Evolutionary conservation across 2,797 vertebrate genomes (phyloP).

Genomic region (Platalea minor): DNA sequence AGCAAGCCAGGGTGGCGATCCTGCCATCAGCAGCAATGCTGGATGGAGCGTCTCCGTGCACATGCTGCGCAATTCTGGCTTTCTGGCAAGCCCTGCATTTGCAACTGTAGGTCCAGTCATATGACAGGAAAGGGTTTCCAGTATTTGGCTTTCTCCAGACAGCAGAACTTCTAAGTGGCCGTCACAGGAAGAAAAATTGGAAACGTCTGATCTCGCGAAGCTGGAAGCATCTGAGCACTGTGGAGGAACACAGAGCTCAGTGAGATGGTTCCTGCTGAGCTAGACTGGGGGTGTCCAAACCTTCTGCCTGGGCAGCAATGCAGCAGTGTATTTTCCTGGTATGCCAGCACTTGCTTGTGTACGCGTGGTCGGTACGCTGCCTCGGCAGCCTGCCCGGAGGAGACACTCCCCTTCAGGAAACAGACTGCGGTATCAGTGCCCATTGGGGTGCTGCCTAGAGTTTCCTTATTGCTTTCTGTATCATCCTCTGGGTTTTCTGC

Average conservation of each 20-base stretch:
- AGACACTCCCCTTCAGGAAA: neutral
- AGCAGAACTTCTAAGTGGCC: neutral
- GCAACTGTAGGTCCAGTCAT: neutral
- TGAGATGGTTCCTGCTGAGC: neutral
- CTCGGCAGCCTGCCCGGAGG: neutral
- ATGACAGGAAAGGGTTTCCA: neutral
- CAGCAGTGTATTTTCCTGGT: neutral
- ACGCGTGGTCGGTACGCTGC: fast-evolving
- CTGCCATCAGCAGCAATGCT: neutral
- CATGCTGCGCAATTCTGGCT: neutral
- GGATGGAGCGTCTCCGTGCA: neutral
- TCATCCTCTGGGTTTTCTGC: neutral
- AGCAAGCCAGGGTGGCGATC: fast-evolving
- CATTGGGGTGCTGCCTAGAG: neutral
- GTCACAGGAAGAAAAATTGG: neutral
- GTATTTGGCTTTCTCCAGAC: neutral
- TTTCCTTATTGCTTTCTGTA: neutral
- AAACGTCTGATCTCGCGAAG: neutral
- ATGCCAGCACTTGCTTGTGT: neutral
- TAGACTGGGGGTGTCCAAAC: neutral
- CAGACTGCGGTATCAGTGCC: neutral
- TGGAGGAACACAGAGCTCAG: neutral
- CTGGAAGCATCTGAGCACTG: neutral
- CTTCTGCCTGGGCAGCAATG: neutral
- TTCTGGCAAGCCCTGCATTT: neutral